Percentiles rank a stretch among this genome's conserved stretches.
Evolutionary conservation across 2,797 vertebrate genomes (phyloP).

Genomic region (Paguma larvata): DNA sequence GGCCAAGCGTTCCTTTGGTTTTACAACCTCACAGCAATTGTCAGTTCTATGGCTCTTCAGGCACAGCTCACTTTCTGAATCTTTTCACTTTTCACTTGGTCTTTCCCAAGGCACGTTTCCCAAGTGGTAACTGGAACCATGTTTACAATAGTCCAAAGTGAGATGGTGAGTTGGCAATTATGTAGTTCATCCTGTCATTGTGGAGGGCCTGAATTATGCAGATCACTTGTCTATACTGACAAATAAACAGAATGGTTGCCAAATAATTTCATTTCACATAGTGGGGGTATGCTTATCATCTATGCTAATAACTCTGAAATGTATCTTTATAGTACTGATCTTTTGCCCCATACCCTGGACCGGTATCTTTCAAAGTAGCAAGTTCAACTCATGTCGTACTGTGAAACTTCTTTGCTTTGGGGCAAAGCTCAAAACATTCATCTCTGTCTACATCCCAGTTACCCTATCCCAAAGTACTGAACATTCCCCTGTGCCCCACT

Average conservation of each 20-base stretch:
- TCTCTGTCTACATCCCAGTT: not conserved
- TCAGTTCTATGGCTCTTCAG: constrained; percentile 51
- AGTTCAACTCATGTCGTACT: not conserved
- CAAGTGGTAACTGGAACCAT: constrained; percentile 45
- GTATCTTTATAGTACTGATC: not conserved
- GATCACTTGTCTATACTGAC: constrained; percentile 47
- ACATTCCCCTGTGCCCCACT: not conserved
- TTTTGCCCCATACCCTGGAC: not conserved
- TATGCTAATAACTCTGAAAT: constrained; percentile 12
- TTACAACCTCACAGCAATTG: constrained; percentile 53
- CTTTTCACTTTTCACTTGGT: constrained; percentile 51
- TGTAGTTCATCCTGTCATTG: not conserved
- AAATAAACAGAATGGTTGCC: not conserved
- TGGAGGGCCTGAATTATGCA: not conserved
- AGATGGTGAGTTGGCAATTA: constrained; percentile 7
- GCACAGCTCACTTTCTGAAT: constrained; percentile 59
- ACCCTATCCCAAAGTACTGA: not conserved
- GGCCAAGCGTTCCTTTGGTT: constrained; percentile 54
- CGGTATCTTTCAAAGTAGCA: constrained; percentile 33
- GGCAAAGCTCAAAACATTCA: not conserved
- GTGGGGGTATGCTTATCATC: not conserved
- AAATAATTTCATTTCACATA: constrained; percentile 47
- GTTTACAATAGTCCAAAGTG: constrained; percentile 19
- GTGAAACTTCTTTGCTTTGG: not conserved
- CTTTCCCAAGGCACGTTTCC: constrained; percentile 17